phyloP scores from a whole-genome alignment of 2,113 vertebrate species.

The Solenodon paradoxus region DNA sequence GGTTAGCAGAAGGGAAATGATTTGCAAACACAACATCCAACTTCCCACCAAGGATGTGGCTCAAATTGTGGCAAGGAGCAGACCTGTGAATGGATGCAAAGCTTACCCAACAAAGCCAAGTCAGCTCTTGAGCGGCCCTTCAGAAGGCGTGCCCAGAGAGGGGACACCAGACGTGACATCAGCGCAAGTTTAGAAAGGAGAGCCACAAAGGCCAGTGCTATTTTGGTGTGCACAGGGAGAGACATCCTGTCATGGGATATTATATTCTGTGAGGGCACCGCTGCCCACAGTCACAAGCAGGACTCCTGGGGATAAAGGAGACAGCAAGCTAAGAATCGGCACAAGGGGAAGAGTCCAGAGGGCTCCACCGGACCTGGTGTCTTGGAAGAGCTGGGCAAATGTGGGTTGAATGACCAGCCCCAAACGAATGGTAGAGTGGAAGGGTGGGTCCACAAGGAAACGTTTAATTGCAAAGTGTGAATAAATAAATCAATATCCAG shows the following conservation, averaged over 20 bases:
- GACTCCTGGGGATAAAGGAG: neutral
- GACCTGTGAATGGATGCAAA: neutral
- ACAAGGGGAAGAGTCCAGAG: accelerated
- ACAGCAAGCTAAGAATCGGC: neutral
- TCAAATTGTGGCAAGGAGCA: neutral
- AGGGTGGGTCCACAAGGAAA: neutral
- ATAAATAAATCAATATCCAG: neutral
- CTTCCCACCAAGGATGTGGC: neutral
- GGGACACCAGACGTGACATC: neutral
- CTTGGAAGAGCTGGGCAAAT: neutral
- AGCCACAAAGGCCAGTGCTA: neutral
- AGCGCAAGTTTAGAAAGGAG: neutral
- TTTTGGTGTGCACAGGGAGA: conserved; percentile 32
- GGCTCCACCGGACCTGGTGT: accelerated
- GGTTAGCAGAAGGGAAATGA: neutral
- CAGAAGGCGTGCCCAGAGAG: neutral
- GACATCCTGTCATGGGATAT: conserved; percentile 33
- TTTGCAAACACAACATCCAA: neutral
- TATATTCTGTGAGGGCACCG: neutral
- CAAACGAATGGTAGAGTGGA: neutral
- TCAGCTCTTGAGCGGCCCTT: accelerated
- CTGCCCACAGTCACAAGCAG: neutral
- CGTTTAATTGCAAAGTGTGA: neutral
- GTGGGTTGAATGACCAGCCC: no score
- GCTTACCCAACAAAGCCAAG: neutral